Percentiles rank a stretch among this genome's conserved stretches.
These are phyloP conservation scores for Ptychochromis oligacanthus DNA, from an alignment of 2,113 vertebrate genomes.

Conservation along the genomic window DNA sequence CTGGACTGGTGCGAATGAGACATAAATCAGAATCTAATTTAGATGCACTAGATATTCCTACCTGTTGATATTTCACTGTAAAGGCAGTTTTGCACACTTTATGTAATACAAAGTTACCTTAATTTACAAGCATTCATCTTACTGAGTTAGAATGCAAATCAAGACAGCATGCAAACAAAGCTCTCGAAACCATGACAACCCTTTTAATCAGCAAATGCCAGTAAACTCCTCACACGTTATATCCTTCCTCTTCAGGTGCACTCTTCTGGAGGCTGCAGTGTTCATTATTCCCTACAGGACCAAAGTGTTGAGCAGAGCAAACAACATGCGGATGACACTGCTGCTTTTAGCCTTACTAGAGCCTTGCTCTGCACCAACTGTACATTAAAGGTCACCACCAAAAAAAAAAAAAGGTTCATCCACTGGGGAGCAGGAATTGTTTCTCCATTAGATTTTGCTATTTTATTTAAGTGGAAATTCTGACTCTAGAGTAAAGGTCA, in stretches of 20 bases:
- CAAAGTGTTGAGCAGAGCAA: no score
- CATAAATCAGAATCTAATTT: fast-evolving
- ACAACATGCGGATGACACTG: neutral
- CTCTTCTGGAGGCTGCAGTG: neutral
- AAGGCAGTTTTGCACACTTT: neutral
- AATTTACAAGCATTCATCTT: neutral
- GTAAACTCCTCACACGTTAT: neutral
- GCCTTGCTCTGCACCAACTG: neutral
- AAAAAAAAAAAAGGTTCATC: neutral
- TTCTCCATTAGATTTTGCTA: neutral
- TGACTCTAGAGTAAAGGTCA: neutral
- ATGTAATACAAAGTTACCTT: neutral
- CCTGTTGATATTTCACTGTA: neutral
- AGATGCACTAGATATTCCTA: neutral
- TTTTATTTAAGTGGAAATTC: neutral
- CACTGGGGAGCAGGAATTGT: neutral
- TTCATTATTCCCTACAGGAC: neutral
- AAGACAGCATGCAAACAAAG: neutral
- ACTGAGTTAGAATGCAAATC: neutral
- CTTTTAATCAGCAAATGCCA: neutral
- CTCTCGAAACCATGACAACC: neutral
- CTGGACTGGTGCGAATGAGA: neutral
- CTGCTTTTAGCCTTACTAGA: neutral
- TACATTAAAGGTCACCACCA: neutral
- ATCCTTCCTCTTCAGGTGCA: fast-evolving